These are phyloP conservation scores for Psittacula cyanocephala DNA, from an alignment of 2,113 vertebrate genomes.

Conservation along the genomic window DNA sequence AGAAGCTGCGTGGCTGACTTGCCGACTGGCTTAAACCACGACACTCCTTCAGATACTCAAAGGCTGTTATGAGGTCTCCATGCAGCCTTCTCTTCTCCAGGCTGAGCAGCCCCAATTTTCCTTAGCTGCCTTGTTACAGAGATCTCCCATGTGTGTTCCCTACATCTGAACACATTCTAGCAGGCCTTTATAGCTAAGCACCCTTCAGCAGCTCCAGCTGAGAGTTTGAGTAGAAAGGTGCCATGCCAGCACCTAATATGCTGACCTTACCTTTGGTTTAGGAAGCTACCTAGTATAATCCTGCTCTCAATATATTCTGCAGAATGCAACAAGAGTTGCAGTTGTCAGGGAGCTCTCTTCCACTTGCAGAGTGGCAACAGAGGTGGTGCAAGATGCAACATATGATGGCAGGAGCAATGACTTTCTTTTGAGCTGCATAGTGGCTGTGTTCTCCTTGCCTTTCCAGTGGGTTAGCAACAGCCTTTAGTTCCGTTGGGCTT, in stretches of 20 bases:
- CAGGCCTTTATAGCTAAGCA: neutral
- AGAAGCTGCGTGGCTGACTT: too few species aligned
- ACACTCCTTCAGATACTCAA: neutral
- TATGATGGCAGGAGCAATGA: neutral
- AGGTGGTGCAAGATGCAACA: neutral
- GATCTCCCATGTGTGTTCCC: accelerated
- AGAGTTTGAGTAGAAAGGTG: accelerated
- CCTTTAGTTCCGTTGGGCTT: accelerated
- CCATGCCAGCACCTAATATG: accelerated
- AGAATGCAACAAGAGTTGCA: accelerated
- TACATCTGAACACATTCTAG: neutral
- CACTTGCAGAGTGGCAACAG: too few species aligned
- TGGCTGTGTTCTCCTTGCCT: neutral
- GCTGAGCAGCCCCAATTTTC: neutral
- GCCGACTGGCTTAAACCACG: too few species aligned
- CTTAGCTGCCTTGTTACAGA: neutral
- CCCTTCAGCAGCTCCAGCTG: neutral
- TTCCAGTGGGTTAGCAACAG: neutral
- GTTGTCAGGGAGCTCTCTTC: neutral
- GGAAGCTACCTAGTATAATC: neutral
- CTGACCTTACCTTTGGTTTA: neutral
- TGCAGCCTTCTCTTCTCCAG: neutral
- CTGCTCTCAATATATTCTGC: neutral
- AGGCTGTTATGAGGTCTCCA: neutral
- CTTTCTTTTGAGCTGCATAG: neutral